These are phyloP conservation scores for Phyllostomus discolor DNA, from an alignment of 2,113 vertebrate species.

Conservation along the genomic window DNA sequence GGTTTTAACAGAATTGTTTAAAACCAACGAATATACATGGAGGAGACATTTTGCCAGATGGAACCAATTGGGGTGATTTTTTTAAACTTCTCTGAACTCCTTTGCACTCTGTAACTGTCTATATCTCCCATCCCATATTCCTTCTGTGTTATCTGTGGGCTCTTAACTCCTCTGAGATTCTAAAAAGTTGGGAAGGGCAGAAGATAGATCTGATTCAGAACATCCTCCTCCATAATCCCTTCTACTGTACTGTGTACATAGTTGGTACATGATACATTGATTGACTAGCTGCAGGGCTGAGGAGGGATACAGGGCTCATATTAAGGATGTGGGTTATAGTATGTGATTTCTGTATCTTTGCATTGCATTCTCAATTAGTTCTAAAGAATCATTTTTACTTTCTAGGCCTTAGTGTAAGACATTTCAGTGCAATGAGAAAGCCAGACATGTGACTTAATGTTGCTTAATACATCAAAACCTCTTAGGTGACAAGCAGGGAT, in stretches of 20 bases:
- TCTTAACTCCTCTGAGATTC: not conserved
- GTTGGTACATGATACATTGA: not conserved
- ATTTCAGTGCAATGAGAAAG: not conserved
- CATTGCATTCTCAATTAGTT: not conserved
- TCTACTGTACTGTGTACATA: not conserved
- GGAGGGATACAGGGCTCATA: not conserved
- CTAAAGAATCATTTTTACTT: not conserved
- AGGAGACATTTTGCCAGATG: not conserved
- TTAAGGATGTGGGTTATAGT: not conserved
- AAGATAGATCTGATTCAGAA: not conserved
- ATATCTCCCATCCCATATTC: not conserved
- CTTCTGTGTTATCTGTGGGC: not conserved
- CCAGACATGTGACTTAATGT: not conserved
- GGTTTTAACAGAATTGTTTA: constrained; percentile 20
- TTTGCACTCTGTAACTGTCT: not conserved
- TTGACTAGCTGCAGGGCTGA: not conserved
- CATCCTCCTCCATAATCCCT: not conserved
- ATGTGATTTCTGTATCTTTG: not conserved
- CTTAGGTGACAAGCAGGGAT: constrained; percentile 21
- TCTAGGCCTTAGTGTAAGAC: not conserved
- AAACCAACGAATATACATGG: not conserved
- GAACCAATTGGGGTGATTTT: not conserved
- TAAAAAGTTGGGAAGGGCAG: not conserved
- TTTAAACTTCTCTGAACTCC: not conserved
- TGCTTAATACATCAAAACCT: not conserved